Conservation (phyloP, 2,888 invertebrate genomes). For the Coecobrya sp. region DNA sequence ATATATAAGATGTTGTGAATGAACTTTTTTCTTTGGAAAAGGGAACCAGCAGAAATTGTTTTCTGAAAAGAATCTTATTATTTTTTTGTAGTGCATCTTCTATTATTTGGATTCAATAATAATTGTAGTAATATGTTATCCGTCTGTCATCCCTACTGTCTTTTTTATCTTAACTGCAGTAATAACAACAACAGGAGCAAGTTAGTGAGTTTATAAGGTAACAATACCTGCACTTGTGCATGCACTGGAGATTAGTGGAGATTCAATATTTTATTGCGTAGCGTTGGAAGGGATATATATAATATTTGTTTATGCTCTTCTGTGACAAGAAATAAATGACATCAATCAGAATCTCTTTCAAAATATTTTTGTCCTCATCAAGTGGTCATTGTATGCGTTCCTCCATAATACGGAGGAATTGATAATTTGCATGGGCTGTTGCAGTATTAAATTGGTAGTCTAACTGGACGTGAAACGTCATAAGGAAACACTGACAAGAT, state of each 20-base stretch:
- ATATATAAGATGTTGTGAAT: constrained; percentile 24
- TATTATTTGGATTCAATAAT: background rate
- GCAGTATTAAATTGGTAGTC: no score
- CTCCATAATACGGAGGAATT: no score
- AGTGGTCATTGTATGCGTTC: constrained; percentile 25
- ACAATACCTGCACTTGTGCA: constrained; percentile 78
- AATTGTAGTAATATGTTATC: constrained; percentile 45
- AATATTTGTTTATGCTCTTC: constrained; percentile 74
- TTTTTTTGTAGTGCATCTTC: constrained; percentile 14
- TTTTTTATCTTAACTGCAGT: background rate
- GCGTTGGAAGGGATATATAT: background rate
- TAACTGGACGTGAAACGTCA: no score
- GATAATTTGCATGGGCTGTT: no score
- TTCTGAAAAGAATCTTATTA: background rate
- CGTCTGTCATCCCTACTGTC: constrained; percentile 33
- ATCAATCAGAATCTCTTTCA: constrained; percentile 76
- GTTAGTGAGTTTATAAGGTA: constrained; percentile 61
- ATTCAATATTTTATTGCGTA: constrained; percentile 8
- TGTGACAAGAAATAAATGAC: constrained; percentile 80
- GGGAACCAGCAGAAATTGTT: background rate
- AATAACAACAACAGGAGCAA: constrained; percentile 5
- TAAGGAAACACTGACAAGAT: no score
- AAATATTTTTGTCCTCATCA: constrained; percentile 73
- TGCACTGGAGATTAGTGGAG: constrained; percentile 50
- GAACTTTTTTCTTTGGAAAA: constrained; percentile 34